These are phyloP conservation scores for Archaeoteleia sp. DNA, from an alignment of 2,888 invertebrate species.

Conservation along the genomic window DNA sequence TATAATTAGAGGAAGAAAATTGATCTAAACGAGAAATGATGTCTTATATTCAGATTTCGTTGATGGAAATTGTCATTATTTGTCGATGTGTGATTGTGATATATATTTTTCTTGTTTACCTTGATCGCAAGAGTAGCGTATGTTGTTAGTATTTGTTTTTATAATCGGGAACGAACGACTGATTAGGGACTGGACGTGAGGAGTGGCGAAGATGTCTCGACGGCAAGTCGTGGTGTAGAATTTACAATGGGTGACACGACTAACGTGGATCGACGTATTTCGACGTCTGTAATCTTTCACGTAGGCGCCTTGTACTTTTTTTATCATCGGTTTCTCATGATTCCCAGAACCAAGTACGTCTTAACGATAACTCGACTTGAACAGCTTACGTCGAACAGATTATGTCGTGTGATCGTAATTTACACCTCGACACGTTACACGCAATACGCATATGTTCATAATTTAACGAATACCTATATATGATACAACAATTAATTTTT, in stretches of 20 bases:
- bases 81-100: too few species aligned
- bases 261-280: conserved; percentile 20
- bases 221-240: conserved; percentile 14
- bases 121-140: conserved; percentile 6
- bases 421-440: too few species aligned
- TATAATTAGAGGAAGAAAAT: too few species aligned
- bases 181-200: conserved; percentile 21
- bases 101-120: conserved; percentile 23
- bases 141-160: conserved; percentile 25
- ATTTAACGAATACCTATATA: too few species aligned
- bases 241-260: conserved; percentile 19
- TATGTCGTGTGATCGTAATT: too few species aligned
- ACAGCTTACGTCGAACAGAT: too few species aligned
- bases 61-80: neutral
- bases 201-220: conserved; percentile 17
- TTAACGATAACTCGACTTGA: conserved; percentile 28
- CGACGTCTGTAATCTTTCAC: conserved; percentile 39
- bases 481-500: too few species aligned
- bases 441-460: too few species aligned
- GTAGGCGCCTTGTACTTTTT: conserved; percentile 41
- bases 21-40: too few species aligned
- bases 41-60: too few species aligned
- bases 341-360: conserved; percentile 25
- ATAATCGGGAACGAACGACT: conserved; percentile 14
- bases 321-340: conserved; percentile 34